These are phyloP conservation scores for Leucophenga varia DNA, from an alignment of 1,140 invertebrate species.

Conservation along the genomic window DNA sequence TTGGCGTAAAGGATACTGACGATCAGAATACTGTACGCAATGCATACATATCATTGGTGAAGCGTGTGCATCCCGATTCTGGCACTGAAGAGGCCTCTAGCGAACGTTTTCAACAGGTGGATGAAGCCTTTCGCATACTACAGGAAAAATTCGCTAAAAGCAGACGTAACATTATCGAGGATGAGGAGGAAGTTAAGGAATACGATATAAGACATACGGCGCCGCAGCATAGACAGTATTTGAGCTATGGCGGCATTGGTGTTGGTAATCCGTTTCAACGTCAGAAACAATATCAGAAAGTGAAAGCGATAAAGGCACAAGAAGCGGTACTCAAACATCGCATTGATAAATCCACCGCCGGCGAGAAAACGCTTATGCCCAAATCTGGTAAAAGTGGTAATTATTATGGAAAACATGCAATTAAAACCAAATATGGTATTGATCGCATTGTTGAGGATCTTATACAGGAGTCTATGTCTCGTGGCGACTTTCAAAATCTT, in stretches of 20 bases:
- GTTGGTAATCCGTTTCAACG: conserved; percentile 75
- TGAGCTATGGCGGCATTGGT: conserved; percentile 77
- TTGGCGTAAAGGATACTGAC: conserved; percentile 67
- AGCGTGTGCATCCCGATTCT: conserved; percentile 82
- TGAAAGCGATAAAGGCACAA: conserved; percentile 70
- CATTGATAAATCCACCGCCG: conserved; percentile 66
- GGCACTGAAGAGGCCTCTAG: conserved; percentile 66
- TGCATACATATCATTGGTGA: conserved; percentile 75
- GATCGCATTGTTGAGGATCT: conserved; percentile 87
- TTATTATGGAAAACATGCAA: conserved; percentile 66
- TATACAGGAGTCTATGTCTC: conserved; percentile 85
- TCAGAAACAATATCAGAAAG: conserved; percentile 72
- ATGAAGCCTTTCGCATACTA: conserved; percentile 60
- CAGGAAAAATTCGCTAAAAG: conserved; percentile 62
- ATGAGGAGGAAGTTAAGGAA: conserved; percentile 57
- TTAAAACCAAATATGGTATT: conserved; percentile 81
- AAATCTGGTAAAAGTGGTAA: conserved; percentile 66
- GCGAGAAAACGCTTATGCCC: conserved; percentile 70
- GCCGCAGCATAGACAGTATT: conserved; percentile 84
- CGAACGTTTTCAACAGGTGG: conserved; percentile 72
- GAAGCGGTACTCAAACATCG: conserved; percentile 76
- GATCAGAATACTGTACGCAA: conserved; percentile 70
- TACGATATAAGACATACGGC: conserved; percentile 74
- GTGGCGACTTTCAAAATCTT: conserved; percentile 84
- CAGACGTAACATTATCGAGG: conserved; percentile 54